Conservation (phyloP, 2,113 vertebrate genomes). For the Garra rufa region DNA sequence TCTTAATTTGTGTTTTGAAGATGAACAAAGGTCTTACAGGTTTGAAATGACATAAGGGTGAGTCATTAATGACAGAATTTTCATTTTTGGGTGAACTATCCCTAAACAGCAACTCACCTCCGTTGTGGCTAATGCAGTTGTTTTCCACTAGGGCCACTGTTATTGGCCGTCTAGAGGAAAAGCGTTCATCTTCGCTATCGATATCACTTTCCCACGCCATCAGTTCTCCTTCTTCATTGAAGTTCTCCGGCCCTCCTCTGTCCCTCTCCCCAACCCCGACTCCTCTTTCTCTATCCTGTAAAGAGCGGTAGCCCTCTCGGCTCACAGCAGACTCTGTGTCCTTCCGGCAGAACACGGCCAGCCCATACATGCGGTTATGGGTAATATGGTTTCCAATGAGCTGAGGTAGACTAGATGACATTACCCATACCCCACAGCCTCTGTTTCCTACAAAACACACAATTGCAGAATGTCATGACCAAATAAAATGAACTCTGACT, state of each 20-base stretch:
- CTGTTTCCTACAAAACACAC: constrained; percentile 78
- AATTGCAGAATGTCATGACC: neutral
- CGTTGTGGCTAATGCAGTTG: constrained; percentile 88
- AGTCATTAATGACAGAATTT: no score
- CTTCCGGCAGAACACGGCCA: constrained; percentile 88
- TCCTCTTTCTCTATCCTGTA: constrained; percentile 75
- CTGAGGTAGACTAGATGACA: constrained; percentile 89
- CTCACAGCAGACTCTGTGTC: constrained; percentile 72
- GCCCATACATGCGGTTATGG: constrained; percentile 87
- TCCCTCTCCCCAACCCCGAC: constrained; percentile 73
- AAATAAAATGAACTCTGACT: neutral
- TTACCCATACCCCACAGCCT: constrained; percentile 90
- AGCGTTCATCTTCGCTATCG: constrained; percentile 84
- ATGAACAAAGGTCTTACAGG: no score
- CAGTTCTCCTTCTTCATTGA: constrained; percentile 86
- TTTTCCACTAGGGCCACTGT: constrained; percentile 84
- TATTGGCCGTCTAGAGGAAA: constrained; percentile 75
- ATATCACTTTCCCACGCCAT: constrained; percentile 84
- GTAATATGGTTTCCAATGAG: constrained; percentile 85
- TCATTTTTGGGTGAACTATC: no score
- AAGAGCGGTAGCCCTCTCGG: constrained; percentile 71
- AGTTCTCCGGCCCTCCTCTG: constrained; percentile 81
- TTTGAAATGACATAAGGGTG: no score
- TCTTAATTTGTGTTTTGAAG: no score
- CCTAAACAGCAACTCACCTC: constrained; percentile 67